Conservation (phyloP, 2,113 vertebrate genomes). For the Alethe castanea region DNA sequence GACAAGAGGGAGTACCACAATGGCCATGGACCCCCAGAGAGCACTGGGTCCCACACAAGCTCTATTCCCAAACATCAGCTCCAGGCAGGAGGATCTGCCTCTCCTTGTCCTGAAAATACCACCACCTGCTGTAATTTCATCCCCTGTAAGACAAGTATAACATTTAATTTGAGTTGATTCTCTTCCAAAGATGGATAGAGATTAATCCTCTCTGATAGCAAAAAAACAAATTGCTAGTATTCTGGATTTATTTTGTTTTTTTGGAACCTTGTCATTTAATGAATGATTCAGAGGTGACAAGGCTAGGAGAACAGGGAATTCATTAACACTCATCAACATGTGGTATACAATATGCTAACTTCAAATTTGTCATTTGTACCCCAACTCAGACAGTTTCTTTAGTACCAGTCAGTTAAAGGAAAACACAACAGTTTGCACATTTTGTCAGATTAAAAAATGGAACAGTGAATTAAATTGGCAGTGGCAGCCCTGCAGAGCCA, state of each 20-base stretch:
- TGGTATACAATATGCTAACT: not conserved
- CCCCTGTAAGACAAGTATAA: not conserved
- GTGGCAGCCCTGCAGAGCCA: not conserved
- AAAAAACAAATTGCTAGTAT: not conserved
- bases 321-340: not conserved
- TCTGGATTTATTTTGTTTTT: not conserved
- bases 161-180: not conserved
- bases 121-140: not conserved
- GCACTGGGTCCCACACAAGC: accelerated
- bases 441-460: not conserved
- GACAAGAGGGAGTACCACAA: not conserved
- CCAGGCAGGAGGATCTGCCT: not conserved
- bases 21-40: accelerated
- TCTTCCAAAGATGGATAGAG: not conserved
- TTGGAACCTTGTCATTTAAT: not conserved
- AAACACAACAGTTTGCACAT: not conserved
- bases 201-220: not conserved
- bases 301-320: not conserved
- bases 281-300: not conserved
- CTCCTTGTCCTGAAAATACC: not conserved
- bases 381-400: not conserved
- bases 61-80: not conserved
- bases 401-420: not conserved
- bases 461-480: not conserved
- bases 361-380: not conserved